These are phyloP conservation scores for Hypercompe scribonia DNA, from an alignment of 2,888 invertebrate genomes.

Conservation along the genomic window DNA sequence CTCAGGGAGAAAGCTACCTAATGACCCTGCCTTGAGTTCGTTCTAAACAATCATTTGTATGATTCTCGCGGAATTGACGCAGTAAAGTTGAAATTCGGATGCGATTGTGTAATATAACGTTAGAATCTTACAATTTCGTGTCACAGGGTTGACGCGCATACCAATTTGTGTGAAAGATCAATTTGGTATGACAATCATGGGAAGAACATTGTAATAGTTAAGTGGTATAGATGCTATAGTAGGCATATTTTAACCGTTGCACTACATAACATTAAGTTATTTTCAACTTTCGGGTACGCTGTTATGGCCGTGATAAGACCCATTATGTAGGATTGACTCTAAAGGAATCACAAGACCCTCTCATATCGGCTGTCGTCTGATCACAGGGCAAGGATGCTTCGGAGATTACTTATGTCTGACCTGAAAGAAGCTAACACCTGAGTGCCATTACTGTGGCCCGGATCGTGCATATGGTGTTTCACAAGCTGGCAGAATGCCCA, in stretches of 20 bases:
- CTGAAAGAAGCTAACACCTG: no score
- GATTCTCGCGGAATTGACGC: background rate
- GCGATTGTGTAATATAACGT: slow-evolving; percentile 10
- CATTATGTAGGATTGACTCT: no score
- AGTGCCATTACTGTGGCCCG: no score
- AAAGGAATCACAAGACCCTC: no score
- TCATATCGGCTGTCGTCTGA: no score
- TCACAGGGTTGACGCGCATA: background rate
- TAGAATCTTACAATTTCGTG: background rate
- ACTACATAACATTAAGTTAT: no score
- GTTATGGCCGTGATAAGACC: no score
- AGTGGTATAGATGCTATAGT: background rate
- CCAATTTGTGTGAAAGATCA: background rate
- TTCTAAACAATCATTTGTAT: slow-evolving; percentile 27
- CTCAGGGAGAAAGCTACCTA: slow-evolving; percentile 34
- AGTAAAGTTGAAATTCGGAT: slow-evolving; percentile 15
- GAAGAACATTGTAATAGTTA: background rate
- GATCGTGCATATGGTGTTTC: no score
- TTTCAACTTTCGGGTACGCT: no score
- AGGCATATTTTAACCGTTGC: background rate
- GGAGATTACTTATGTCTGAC: no score
- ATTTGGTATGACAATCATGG: background rate
- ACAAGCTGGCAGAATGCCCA: no score
- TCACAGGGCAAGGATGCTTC: no score
- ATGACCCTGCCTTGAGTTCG: slow-evolving; percentile 22